Evolutionary conservation across 2,797 vertebrate genomes (phyloP), one percentile per base, ranked within the genome.

Genomic region (Danio choprae): DNA sequence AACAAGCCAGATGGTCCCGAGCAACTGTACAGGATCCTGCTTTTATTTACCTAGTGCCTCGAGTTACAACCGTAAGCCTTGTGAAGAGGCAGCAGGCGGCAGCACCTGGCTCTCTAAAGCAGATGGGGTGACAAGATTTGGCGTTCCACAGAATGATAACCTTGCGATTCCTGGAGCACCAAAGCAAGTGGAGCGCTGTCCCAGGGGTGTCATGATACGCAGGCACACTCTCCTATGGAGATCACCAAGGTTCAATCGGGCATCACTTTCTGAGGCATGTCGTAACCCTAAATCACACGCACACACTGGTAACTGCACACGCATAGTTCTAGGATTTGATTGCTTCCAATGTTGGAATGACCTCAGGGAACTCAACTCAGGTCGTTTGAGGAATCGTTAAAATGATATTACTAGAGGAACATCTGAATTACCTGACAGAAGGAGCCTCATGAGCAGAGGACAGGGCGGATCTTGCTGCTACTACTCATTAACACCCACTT

Each of bases 1-100:
- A 89, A 90, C 89, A 83, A 91, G 89, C 84, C 96, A 96, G 95
- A 96, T 96, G 96, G 96, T 89, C 87, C 70, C 53, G 84, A 89
- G 94, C 92, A 94, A 95, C 91, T 95, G 92, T 91, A 87, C 62
- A 83, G 92, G 87, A 89, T 88, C 87, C 87, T 85, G 85, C 48
- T 55, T 63, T 83, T 88, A 85, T 84, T 93, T 91, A 92, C 91
- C 91, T 91, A 89, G 84, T 89, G 90, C 83, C 89, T 94, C 87
- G 81, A 88, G 88, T 93, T 92, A 93, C 92, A 68, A 65, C 79
- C 6, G 71, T 87, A 87, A 90, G 82, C 84, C 83, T 81, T n/a
- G 44, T 77, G 79, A 77, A 74, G 77, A 4, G 79, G 58, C 82
- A 22, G 79, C 15, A 56, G 70, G 69, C 41, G 62, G 81, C 84